phyloP scores from a whole-genome alignment of 2,797 vertebrate species.

The Streptopelia turtur region DNA sequence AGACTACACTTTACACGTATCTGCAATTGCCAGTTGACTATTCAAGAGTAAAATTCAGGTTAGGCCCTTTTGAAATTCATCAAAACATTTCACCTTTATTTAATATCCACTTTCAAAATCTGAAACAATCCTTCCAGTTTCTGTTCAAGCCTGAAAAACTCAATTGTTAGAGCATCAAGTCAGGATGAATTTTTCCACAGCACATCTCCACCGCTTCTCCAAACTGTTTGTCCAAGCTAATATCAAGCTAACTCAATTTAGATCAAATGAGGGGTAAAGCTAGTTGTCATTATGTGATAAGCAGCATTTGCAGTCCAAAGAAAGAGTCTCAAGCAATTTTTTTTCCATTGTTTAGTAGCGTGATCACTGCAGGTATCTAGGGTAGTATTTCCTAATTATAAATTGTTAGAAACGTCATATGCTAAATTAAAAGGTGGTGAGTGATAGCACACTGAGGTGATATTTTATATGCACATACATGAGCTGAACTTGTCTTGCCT shows the following conservation, averaged over 20 bases:
- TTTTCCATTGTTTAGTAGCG: neutral
- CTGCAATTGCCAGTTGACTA: neutral
- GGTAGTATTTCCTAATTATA: constrained; percentile 36
- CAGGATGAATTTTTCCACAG: neutral
- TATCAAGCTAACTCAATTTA: neutral
- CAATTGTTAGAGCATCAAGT: neutral
- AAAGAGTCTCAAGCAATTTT: neutral
- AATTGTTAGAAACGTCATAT: neutral
- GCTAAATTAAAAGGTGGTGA: constrained; percentile 30
- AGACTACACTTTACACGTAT: neutral
- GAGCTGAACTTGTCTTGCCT: neutral
- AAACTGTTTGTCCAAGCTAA: neutral
- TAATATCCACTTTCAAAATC: neutral
- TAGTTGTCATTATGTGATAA: neutral
- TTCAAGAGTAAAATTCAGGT: neutral
- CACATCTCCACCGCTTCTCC: neutral
- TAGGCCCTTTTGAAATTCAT: neutral
- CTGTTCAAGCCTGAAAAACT: neutral
- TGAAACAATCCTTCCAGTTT: neutral
- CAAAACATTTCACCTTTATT: neutral
- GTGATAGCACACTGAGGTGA: neutral
- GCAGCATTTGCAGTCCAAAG: neutral
- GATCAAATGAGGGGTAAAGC: neutral
- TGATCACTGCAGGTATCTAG: neutral
- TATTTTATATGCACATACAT: neutral